These are phyloP conservation scores for Apeira syringaria DNA, from an alignment of 2,888 invertebrate genomes.

Conservation along the genomic window DNA sequence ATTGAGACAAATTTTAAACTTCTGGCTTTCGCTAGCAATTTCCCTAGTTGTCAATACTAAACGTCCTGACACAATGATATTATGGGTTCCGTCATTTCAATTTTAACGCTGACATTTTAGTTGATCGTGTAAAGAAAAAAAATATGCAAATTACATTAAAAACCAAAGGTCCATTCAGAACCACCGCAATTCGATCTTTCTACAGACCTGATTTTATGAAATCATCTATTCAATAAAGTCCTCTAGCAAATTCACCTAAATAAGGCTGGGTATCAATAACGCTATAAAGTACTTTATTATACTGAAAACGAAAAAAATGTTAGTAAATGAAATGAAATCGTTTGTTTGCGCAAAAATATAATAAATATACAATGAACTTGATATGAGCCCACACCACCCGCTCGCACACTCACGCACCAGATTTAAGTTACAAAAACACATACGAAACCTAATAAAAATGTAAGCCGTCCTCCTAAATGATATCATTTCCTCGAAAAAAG, in stretches of 20 bases:
- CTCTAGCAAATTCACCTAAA: constrained; percentile 11
- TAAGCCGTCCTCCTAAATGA: constrained; percentile 48
- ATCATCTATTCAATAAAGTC: constrained; percentile 10
- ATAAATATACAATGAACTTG: no score
- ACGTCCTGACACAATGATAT: no score
- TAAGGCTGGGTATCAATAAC: constrained; percentile 9
- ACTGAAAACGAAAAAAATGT: constrained; percentile 1
- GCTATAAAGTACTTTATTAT: constrained; percentile 9
- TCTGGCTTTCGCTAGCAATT: no score
- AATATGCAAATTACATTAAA: no score
- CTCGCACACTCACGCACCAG: constrained; percentile 19
- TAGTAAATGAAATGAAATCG: no score
- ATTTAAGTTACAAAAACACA: constrained; percentile 40
- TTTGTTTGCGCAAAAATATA: no score
- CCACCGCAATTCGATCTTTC: constrained; percentile 4
- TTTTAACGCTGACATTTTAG: no score
- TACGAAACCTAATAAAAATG: constrained; percentile 53
- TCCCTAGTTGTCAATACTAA: no score
- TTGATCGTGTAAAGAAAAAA: no score
- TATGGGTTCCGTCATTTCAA: no score
- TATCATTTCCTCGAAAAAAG: constrained; percentile 55
- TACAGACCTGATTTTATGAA: constrained; percentile 6
- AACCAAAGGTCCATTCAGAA: not conserved
- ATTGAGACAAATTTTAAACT: no score
- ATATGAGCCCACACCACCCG: constrained; percentile 6